phyloP scores from a whole-genome alignment of 2,888 invertebrate genomes.

The Chloroclystis v-ata region DNA sequence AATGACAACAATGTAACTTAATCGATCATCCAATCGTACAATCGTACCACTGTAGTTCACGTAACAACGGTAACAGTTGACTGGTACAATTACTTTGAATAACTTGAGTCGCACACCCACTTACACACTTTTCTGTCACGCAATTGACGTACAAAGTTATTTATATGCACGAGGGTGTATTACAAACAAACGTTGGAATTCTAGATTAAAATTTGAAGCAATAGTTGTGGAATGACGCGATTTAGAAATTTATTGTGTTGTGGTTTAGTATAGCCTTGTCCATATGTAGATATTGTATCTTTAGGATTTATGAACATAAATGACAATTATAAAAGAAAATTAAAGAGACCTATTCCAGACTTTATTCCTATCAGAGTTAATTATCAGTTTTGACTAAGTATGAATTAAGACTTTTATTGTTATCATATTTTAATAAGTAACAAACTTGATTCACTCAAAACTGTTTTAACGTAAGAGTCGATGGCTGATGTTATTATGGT shows the following conservation, averaged over 20 bases:
- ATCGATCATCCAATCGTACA: neutral
- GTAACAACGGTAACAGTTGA: constrained; percentile 25
- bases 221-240: constrained; percentile 7
- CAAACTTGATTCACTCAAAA: too few species aligned
- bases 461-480: too few species aligned
- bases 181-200: constrained; percentile 27
- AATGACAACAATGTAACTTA: neutral
- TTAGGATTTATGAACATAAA: too few species aligned
- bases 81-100: constrained; percentile 24
- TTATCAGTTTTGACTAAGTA: too few species aligned
- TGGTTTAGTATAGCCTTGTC: too few species aligned
- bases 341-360: too few species aligned
- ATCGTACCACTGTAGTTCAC: neutral
- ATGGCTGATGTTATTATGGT: too few species aligned
- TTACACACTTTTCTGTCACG: constrained; percentile 28
- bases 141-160: constrained; percentile 26
- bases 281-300: too few species aligned
- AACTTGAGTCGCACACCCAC: constrained; percentile 21
- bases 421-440: too few species aligned
- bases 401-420: too few species aligned
- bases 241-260: neutral
- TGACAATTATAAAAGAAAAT: too few species aligned
- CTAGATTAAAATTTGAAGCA: constrained; percentile 21
- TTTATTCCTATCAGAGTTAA: too few species aligned
- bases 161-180: constrained; percentile 26